A percentile compares a stretch with the other conserved stretches of the same genome.
phyloP scores from a whole-genome alignment of 2,888 invertebrate genomes.

The Clistopyga incitator region DNA sequence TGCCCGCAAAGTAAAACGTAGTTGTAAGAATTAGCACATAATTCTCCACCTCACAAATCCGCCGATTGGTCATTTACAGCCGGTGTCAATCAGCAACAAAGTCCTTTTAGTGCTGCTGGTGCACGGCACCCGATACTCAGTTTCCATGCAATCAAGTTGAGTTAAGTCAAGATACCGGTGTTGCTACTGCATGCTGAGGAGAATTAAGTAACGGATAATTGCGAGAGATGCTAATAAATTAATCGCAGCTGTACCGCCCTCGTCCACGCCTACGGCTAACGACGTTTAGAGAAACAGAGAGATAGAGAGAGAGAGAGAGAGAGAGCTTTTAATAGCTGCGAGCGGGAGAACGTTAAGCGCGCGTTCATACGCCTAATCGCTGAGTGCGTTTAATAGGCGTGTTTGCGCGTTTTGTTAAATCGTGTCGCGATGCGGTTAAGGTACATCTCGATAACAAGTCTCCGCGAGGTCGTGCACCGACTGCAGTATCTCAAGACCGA shows the following conservation, averaged over 20 bases:
- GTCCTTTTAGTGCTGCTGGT: too few relatives aligned
- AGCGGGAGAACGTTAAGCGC: not conserved
- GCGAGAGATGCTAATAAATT: slow-evolving; percentile 79
- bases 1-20: not conserved
- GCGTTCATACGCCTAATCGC: slow-evolving; percentile 74
- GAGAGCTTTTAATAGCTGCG: slow-evolving; percentile 50
- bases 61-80: too few relatives aligned
- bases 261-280: slow-evolving; percentile 77
- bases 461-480: slow-evolving; percentile 35
- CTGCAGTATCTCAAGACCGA: not conserved
- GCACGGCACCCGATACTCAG: not conserved
- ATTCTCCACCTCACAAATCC: too few relatives aligned
- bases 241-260: slow-evolving; percentile 76
- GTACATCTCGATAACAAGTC: slow-evolving; percentile 58
- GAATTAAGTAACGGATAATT: slow-evolving; percentile 81
- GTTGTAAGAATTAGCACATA: too few relatives aligned
- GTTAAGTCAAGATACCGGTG: not conserved
- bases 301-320: too few relatives aligned
- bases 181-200: slow-evolving; percentile 57
- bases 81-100: too few relatives aligned
- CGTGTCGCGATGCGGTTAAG: slow-evolving; percentile 54
- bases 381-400: slow-evolving; percentile 66
- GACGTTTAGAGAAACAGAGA: slow-evolving; percentile 53
- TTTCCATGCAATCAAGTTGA: slow-evolving; percentile 22
- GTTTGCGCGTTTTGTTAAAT: slow-evolving; percentile 41